Evolutionary conservation across 1,140 invertebrate genomes (phyloP).

Genomic region (Bombus pascuorum): DNA sequence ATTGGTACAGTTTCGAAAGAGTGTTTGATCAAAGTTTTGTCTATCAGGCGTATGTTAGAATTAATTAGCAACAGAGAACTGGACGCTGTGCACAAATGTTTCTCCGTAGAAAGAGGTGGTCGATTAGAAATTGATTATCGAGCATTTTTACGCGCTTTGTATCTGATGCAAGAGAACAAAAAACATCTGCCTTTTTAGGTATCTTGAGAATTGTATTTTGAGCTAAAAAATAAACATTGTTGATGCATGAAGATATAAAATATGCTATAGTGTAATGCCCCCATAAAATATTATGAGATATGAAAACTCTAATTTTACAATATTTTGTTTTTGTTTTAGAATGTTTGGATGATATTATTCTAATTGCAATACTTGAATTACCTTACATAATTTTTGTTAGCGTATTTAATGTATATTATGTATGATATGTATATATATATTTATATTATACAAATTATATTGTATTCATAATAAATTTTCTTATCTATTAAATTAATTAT

Average conservation of each 20-base stretch:
- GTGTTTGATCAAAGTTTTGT: constrained; percentile 85
- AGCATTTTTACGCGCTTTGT: constrained; percentile 83
- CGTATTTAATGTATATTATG: too few species aligned
- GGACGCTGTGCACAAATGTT: constrained; percentile 87
- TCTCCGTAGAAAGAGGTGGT: constrained; percentile 84
- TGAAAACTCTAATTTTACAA: background rate
- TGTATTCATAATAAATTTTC: too few species aligned
- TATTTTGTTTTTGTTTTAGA: too few species aligned
- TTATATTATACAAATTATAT: too few species aligned
- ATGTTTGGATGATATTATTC: too few species aligned
- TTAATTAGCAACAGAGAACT: constrained; percentile 85
- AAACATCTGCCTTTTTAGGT: constrained; percentile 77
- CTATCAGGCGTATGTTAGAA: constrained; percentile 84
- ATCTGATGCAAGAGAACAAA: constrained; percentile 81
- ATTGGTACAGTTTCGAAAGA: constrained; percentile 85
- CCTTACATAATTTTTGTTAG: too few species aligned
- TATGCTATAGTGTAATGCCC: background rate
- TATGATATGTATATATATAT: too few species aligned
- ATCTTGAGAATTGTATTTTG: background rate
- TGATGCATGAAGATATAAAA: background rate
- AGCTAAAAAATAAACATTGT: background rate
- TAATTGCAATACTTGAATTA: too few species aligned
- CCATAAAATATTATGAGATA: background rate
- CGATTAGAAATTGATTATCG: constrained; percentile 86
- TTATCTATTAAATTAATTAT: background rate